Evolutionary conservation across 2,113 vertebrate species (phyloP).

Genomic region (Bothrops jararaca): DNA sequence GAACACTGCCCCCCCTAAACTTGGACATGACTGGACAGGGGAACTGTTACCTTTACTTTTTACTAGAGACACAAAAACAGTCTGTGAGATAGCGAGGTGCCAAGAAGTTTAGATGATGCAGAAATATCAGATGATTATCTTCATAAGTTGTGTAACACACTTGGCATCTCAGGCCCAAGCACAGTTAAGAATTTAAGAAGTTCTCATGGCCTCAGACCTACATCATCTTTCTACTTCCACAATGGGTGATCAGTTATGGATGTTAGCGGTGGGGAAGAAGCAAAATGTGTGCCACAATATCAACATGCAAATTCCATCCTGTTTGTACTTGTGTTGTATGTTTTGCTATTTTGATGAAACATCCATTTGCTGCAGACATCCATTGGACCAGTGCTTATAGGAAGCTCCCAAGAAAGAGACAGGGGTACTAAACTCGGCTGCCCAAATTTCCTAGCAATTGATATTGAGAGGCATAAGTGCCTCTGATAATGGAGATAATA

Average conservation of each 20-base stretch:
- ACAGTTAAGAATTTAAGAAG: no score
- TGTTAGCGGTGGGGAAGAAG: background rate
- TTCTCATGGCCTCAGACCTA: no score
- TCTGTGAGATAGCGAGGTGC: background rate
- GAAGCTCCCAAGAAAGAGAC: background rate
- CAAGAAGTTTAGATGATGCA: background rate
- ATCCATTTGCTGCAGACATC: background rate
- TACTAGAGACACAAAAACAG: background rate
- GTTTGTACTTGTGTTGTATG: background rate
- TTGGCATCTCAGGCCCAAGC: no score
- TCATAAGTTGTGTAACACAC: background rate
- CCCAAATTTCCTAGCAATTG: background rate
- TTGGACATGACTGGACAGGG: no score
- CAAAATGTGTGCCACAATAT: background rate
- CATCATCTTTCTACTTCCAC: no score
- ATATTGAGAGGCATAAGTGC: background rate
- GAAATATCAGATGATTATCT: background rate
- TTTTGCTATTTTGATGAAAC: background rate
- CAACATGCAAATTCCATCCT: background rate
- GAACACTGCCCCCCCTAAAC: no score
- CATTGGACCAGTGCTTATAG: background rate
- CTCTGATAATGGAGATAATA: background rate
- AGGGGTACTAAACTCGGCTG: background rate
- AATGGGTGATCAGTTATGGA: no score
- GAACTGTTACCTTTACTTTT: no score